These are phyloP conservation scores for Thecocarcelia acutangulata DNA, from an alignment of 2,888 invertebrate genomes.

Conservation along the genomic window DNA sequence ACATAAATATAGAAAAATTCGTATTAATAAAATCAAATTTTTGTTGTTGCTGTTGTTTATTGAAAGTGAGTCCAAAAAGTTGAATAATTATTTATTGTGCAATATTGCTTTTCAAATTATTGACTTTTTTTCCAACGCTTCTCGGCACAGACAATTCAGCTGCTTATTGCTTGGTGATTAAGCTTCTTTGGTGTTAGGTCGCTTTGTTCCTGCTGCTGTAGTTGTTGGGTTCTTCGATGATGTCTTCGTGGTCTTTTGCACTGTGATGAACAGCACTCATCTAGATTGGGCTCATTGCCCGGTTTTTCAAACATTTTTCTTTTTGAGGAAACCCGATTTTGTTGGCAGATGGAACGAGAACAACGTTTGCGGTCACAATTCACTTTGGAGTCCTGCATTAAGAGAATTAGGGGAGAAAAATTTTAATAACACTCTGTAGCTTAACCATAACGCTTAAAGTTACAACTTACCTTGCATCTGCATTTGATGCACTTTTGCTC, in stretches of 20 bases:
- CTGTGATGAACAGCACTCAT: slow-evolving; percentile 81
- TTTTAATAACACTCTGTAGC: too few species aligned
- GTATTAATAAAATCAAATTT: slow-evolving; percentile 45
- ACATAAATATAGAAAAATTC: slow-evolving; percentile 34
- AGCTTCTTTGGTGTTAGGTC: slow-evolving; percentile 57
- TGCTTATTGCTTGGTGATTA: slow-evolving; percentile 56
- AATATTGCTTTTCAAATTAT: slow-evolving; percentile 20
- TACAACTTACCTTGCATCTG: slow-evolving; percentile 89
- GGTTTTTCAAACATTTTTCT: slow-evolving; percentile 84
- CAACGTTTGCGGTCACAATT: slow-evolving; percentile 89
- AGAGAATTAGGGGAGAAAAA: background rate
- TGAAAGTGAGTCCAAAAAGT: slow-evolving; percentile 46
- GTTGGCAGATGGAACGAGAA: slow-evolving; percentile 78
- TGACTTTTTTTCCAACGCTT: slow-evolving; percentile 30
- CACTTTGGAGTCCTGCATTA: slow-evolving; percentile 88
- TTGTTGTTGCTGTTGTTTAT: slow-evolving; percentile 12
- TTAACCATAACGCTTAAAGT: background rate
- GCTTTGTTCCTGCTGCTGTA: slow-evolving; percentile 60
- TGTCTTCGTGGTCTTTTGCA: slow-evolving; percentile 80
- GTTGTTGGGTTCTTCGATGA: slow-evolving; percentile 78
- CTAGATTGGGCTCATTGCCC: slow-evolving; percentile 83
- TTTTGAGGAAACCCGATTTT: slow-evolving; percentile 75
- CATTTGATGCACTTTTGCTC: slow-evolving; percentile 95
- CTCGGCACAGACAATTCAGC: slow-evolving; percentile 60
- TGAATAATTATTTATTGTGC: slow-evolving; percentile 9